Conservation (phyloP, 2,113 vertebrate genomes). For the Macquaria ambigua region DNA sequence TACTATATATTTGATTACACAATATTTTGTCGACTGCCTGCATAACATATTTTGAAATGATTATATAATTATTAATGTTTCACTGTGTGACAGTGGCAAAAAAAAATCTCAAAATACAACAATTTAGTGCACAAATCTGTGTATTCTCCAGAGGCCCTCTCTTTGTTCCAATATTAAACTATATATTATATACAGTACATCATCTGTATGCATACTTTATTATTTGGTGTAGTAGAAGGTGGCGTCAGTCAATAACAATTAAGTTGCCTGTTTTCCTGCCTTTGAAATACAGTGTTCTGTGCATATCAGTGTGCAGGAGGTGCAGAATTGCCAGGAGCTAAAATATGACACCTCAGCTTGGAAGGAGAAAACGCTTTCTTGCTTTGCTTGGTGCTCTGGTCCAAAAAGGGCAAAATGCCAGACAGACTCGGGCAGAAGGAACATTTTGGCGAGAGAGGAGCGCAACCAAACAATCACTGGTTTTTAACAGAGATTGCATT, state of each 20-base stretch:
- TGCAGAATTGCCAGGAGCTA: slow-evolving; percentile 39
- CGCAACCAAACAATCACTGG: background rate
- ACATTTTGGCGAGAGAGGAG: slow-evolving; percentile 20
- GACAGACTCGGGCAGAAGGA: slow-evolving; percentile 15
- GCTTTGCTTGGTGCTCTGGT: slow-evolving; percentile 37
- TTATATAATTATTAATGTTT: background rate
- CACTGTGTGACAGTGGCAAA: background rate
- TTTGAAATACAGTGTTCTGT: slow-evolving; percentile 30
- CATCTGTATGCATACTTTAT: background rate
- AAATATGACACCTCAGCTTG: slow-evolving; percentile 43
- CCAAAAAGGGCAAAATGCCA: slow-evolving; percentile 18
- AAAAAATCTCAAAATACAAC: background rate
- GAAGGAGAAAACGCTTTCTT: slow-evolving; percentile 23
- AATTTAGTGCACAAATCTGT: background rate
- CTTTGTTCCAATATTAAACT: background rate
- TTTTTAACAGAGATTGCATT: slow-evolving; percentile 4
- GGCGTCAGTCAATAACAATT: slow-evolving; percentile 1
- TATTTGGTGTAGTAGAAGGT: background rate
- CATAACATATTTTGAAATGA: background rate
- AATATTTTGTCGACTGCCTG: background rate
- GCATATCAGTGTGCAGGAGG: slow-evolving; percentile 21
- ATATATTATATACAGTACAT: slow-evolving; percentile 9
- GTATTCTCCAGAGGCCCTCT: background rate
- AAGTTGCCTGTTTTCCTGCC: slow-evolving; percentile 1
- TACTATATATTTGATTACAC: background rate